Conservation (phyloP, 2,888 invertebrate genomes). For the Disparrhopalites patrizii region DNA sequence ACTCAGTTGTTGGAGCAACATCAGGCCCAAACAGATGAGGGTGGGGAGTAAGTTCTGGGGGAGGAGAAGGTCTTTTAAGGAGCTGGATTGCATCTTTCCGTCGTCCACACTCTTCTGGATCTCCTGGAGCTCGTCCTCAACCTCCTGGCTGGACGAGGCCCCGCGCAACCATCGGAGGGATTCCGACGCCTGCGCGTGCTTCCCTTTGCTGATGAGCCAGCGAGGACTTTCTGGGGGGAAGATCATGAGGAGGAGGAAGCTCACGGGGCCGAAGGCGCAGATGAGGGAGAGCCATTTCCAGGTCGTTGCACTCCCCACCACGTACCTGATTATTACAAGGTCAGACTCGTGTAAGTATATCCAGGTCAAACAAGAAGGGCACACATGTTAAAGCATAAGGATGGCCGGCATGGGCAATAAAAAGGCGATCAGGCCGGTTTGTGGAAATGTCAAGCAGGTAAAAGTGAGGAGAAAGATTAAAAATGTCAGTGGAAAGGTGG, state of each 20-base stretch:
- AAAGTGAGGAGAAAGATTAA: too few relatives aligned
- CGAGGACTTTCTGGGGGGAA: conserved; percentile 74
- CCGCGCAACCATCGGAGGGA: conserved; percentile 74
- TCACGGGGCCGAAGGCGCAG: conserved; percentile 64
- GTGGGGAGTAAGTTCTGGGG: conserved; percentile 57
- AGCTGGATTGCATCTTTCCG: conserved; percentile 31
- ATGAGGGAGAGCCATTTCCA: conserved; percentile 63
- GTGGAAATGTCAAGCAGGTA: too few relatives aligned
- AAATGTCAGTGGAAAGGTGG: too few relatives aligned
- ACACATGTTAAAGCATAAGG: too few relatives aligned
- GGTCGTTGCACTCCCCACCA: conserved; percentile 63
- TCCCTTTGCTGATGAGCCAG: conserved; percentile 61
- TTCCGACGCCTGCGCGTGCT: conserved; percentile 61
- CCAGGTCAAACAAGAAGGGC: too few relatives aligned
- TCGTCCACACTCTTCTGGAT: conserved; percentile 42
- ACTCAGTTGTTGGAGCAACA: conserved; percentile 80
- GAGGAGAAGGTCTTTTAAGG: conserved; percentile 37
- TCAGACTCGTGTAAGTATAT: too few relatives aligned
- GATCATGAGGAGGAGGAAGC: conserved; percentile 68
- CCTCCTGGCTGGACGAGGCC: conserved; percentile 50
- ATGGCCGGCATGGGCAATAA: too few relatives aligned
- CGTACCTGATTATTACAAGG: conserved; percentile 61
- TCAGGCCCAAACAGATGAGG: conserved; percentile 68
- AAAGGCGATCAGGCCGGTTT: too few relatives aligned
- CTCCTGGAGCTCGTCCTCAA: conserved; percentile 42